Evolutionary conservation across 2,113 vertebrate species (phyloP).

Genomic region (Ammodytes marinus): DNA sequence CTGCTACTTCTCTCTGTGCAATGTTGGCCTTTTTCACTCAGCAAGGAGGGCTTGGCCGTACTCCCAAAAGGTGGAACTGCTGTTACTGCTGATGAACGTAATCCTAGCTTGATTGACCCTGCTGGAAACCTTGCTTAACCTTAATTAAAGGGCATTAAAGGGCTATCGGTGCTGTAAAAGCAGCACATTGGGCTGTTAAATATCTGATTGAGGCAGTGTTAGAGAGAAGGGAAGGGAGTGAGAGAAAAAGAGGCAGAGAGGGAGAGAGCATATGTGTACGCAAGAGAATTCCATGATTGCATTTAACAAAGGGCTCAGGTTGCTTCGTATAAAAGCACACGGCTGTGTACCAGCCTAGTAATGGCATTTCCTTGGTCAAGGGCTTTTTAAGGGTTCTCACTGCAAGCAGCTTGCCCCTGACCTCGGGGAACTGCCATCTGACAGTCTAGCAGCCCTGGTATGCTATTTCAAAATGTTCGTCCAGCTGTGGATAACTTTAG

Average conservation of each 20-base stretch:
- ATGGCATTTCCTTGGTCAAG: constrained; percentile 68
- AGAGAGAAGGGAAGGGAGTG: constrained; percentile 12
- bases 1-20: background rate
- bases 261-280: constrained; percentile 14
- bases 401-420: constrained; percentile 49
- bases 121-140: constrained; percentile 70
- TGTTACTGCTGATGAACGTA: constrained; percentile 50
- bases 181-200: constrained; percentile 24
- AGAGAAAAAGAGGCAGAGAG: constrained; percentile 6
- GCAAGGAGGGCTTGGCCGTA: background rate
- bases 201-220: constrained; percentile 48
- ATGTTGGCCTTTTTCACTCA: constrained; percentile 6
- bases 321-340: constrained; percentile 49
- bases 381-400: constrained; percentile 66
- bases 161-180: constrained; percentile 40
- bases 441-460: constrained; percentile 39
- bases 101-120: constrained; percentile 56
- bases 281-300: constrained; percentile 39
- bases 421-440: constrained; percentile 62
- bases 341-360: constrained; percentile 41
- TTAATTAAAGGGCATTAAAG: constrained; percentile 57
- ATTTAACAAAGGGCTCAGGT: constrained; percentile 59
- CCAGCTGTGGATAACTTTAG: constrained; percentile 51
- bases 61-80: constrained; percentile 8
- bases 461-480: constrained; percentile 65